phyloP scores from a whole-genome alignment of 2,113 vertebrate species.

The Chloebia gouldiae region DNA sequence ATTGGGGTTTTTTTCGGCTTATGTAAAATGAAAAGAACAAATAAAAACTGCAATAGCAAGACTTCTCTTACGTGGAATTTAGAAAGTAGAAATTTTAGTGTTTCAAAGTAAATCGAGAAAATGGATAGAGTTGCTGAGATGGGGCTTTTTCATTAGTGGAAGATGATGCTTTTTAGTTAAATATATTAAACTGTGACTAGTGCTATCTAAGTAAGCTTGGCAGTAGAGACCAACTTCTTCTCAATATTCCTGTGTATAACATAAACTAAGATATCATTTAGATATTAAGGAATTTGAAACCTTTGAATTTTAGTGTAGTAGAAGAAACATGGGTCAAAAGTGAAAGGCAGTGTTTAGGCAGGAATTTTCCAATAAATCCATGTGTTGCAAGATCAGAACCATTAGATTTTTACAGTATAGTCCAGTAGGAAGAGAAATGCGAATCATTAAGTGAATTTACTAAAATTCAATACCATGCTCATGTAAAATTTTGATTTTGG shows the following conservation, averaged over 20 bases:
- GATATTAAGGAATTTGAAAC: neutral
- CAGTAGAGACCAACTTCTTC: neutral
- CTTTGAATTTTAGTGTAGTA: neutral
- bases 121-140: neutral
- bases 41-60: neutral
- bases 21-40: neutral
- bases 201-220: neutral
- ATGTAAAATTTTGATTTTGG: neutral
- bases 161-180: neutral
- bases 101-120: neutral
- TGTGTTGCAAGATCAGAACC: neutral
- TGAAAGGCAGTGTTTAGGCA: neutral
- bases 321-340: neutral
- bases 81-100: neutral
- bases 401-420: neutral
- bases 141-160: neutral
- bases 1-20: neutral
- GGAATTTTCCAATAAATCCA: neutral
- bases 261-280: neutral
- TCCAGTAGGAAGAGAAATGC: neutral
- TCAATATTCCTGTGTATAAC: neutral
- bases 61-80: neutral
- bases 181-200: neutral
- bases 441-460: neutral
- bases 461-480: neutral